These are phyloP conservation scores for Sinelater perroti DNA, from an alignment of 2,888 invertebrate genomes.

Conservation along the genomic window DNA sequence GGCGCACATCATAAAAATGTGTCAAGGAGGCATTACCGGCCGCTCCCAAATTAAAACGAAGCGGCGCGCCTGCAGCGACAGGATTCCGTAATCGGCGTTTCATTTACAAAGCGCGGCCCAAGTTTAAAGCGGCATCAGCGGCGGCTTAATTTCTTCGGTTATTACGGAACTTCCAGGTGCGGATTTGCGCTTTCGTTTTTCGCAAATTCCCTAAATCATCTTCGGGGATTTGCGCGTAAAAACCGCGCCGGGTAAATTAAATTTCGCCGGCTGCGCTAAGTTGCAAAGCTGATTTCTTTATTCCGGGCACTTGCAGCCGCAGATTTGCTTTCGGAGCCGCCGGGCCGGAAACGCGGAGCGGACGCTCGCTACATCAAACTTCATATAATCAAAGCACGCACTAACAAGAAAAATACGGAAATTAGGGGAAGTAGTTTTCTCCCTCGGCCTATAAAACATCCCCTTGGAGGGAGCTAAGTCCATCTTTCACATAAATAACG, in stretches of 20 bases:
- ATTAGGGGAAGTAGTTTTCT: conserved; percentile 18
- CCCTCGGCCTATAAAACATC: conserved; percentile 12
- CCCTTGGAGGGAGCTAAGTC: conserved; percentile 5
- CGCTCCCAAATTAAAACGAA: conserved; percentile 25
- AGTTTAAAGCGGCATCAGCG: conserved; percentile 14
- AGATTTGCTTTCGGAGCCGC: not conserved
- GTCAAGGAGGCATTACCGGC: conserved; percentile 29
- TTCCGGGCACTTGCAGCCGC: not conserved
- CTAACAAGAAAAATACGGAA: conserved; percentile 15
- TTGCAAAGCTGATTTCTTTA: conserved; percentile 1
- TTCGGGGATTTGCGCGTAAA: conserved; percentile 13
- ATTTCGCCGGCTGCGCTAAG: not conserved
- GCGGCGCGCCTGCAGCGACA: too few species aligned
- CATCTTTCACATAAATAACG: conserved; percentile 17
- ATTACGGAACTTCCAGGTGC: conserved; percentile 15
- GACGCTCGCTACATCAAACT: not conserved
- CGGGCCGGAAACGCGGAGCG: not conserved
- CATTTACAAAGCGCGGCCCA: conserved; percentile 18
- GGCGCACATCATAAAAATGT: conserved; percentile 30
- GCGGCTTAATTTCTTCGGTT: conserved; percentile 16
- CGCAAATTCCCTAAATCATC: conserved; percentile 17
- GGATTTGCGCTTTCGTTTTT: conserved; percentile 16
- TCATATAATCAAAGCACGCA: conserved; percentile 1
- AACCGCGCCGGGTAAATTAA: conserved; percentile 8
- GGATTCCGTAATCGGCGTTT: conserved; percentile 9